Conservation (phyloP, 2,888 invertebrate genomes). For the Cantharis flavilabris region DNA sequence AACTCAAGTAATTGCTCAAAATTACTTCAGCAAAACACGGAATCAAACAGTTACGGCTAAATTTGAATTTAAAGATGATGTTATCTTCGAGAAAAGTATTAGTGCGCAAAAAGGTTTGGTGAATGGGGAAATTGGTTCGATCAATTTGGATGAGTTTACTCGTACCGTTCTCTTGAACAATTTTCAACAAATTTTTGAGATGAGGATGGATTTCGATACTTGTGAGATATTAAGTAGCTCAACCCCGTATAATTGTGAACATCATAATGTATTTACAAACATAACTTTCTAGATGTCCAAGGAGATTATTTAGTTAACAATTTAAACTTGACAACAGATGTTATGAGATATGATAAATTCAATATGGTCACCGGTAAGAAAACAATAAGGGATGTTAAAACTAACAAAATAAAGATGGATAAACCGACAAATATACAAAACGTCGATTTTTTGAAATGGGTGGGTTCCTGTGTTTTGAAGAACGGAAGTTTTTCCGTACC, state of each 20-base stretch:
- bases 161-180: constrained; percentile 53
- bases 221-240: not conserved
- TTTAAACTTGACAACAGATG: constrained; percentile 58
- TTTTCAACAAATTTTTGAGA: constrained; percentile 54
- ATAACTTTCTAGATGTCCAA: constrained; percentile 39
- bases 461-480: constrained; percentile 54
- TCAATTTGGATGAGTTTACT: constrained; percentile 55
- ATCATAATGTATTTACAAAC: not conserved
- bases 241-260: too few relatives aligned
- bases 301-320: constrained; percentile 56
- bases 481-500: constrained; percentile 52
- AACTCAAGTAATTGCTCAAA: constrained; percentile 54
- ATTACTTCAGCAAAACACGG: constrained; percentile 60
- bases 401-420: constrained; percentile 46
- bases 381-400: constrained; percentile 48
- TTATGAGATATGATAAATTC: constrained; percentile 54
- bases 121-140: constrained; percentile 46
- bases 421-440: constrained; percentile 51
- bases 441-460: constrained; percentile 57
- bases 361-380: constrained; percentile 58
- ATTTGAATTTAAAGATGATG: constrained; percentile 54
- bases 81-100: constrained; percentile 50
- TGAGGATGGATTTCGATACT: not conserved
- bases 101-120: constrained; percentile 47
- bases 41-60: constrained; percentile 56